Percentiles rank a stretch among this genome's conserved stretches.
Conservation (phyloP, 1,140 invertebrate genomes). For the Ridgeia piscesae region DNA sequence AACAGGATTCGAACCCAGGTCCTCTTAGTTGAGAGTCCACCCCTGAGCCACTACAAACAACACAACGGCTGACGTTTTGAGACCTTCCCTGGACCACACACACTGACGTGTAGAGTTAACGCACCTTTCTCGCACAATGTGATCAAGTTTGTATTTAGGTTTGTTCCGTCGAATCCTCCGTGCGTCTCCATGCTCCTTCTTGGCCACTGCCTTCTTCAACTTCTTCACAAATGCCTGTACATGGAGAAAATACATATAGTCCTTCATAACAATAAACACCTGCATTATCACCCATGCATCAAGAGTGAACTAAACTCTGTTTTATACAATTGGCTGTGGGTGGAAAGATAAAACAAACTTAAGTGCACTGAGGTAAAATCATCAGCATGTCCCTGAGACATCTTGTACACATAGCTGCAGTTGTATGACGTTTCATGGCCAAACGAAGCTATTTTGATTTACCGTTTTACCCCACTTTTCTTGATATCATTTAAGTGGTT, state of each 20-base stretch:
- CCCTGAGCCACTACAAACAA: no score
- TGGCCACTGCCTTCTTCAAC: constrained; percentile 74
- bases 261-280: background rate
- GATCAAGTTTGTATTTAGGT: constrained; percentile 87
- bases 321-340: no score
- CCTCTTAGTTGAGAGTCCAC: no score
- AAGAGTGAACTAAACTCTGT: no score
- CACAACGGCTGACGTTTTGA: no score
- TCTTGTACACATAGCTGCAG: no score
- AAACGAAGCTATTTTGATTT: no score
- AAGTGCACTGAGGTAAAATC: background rate
- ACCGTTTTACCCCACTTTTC: no score
- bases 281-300: background rate
- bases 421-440: no score
- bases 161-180: constrained; percentile 76
- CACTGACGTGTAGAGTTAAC: background rate
- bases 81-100: no score
- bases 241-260: constrained; percentile 12
- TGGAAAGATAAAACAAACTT: background rate
- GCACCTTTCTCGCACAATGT: constrained; percentile 92
- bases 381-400: background rate
- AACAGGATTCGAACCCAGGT: no score
- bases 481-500: no score
- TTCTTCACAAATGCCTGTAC: constrained; percentile 66
- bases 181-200: constrained; percentile 76